Evolutionary conservation across 2,797 vertebrate genomes (phyloP), one percentile per base, ranked within the genome.

Genomic region (Acipenser oxyrinchus): DNA sequence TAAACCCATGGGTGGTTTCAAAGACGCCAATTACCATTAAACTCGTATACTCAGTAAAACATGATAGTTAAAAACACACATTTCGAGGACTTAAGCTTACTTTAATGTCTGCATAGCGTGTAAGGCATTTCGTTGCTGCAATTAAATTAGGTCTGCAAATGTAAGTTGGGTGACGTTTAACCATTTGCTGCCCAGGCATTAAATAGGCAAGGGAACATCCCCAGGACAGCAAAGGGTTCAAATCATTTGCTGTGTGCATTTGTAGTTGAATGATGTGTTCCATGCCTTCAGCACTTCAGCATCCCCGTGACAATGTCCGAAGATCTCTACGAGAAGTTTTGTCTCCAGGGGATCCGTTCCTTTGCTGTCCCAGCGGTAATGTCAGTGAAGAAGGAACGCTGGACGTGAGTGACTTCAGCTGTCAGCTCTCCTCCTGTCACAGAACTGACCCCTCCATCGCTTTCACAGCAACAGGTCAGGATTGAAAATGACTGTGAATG

Each of bases 371-470:
- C 93, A 94, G 71, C 88, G 92, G 91, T 74, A 93, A 90, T 82
- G 87, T 92, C 75, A 95, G 94, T 68, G 96, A 98, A 72, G 92
- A 95, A 66, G 94, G 92, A 63, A 94, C 92, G 8, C 78, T 97
- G 80, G 95, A 98, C 60, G 93, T 93, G 76, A 97, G 95, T 76
- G 95, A 97, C 81, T 97, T 98, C 71, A 93, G 95, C 70, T 98
- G 91, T 82, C 94, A 94, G 71, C 88, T 97, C 10, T 98, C 95
- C 0, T 98, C 96, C 1, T 98, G 95, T 83, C 95, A 97, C 83
- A 86, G 95, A 71, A 98, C 96, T 1, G 93, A 98, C 75, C 95
- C 1, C 85, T 98, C n/a, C 93, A 87, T 73, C 93, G 95, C 71
- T 95, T 98, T 82, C 91, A 97, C 77, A 94, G 90, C 75, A 95